Evolutionary conservation across 2,113 vertebrate genomes (phyloP), one percentile per base, ranked within the genome.

Genomic region (Phaethornis superciliosus): DNA sequence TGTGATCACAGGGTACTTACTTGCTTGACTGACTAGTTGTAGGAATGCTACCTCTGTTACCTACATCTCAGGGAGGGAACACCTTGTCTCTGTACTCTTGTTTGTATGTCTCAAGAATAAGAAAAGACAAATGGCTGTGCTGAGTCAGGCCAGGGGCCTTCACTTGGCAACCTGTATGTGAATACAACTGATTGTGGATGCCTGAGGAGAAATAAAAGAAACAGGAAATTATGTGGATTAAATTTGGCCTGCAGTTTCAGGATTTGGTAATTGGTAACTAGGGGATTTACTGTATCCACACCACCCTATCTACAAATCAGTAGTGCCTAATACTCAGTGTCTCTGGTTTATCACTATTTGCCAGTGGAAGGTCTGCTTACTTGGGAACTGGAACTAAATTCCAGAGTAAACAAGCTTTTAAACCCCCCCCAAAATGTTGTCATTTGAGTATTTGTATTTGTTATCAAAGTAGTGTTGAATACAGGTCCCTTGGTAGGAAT

Each of bases 261-360:
- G 35, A 24, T 60, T 54, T 91, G 79, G 55, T 84, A 93, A 88
- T 95, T 32, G 74, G 75, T 82, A 89, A 94, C 85, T 72, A 2
- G 1, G 40, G 54, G 79, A 67, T 85, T 94, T 88, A 32, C 65
- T 44, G 30, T 49, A 72, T 68, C 30, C 35, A 62, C 51, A 30
- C 20, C 24, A 12, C 40, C 42, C 75, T 64, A 4, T 65, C 64
- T 76, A 22, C 58, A 51, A 44, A 58, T 46, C 82, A 76, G 6
- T 64, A 71, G 30, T 28, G n/a, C 83, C 32, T 59, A 62, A 33
- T 37, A 42, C 28, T 89, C 63, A 2, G 0, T 81, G 68, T 94
- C 69, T 89, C 67, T 55, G 23, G 30, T 80, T 93, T 89, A 90
- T 95, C 79, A 42, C 28, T 90, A 33, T 93, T 94, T 96, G 54